Conservation (phyloP, 2,797 vertebrate genomes). For the Rhyacichthys aspro region DNA sequence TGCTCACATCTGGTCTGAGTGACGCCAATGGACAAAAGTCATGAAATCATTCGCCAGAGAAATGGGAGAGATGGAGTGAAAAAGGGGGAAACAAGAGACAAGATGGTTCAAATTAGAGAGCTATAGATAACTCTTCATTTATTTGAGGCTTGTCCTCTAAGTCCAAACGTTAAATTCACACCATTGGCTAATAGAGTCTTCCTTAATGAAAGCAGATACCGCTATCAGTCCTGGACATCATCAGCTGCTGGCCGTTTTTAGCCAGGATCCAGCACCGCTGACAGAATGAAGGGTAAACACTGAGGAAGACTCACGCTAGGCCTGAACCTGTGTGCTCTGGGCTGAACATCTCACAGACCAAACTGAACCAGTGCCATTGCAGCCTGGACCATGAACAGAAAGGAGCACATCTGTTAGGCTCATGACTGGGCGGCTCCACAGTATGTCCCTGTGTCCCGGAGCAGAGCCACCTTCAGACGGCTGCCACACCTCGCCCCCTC, state of each 20-base stretch:
- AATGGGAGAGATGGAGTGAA: conserved; percentile 38
- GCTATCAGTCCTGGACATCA: conserved; percentile 73
- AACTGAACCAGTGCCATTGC: conserved; percentile 68
- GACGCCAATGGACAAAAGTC: conserved; percentile 74
- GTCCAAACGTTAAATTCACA: conserved; percentile 78
- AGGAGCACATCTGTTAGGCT: conserved; percentile 75
- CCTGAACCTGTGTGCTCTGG: conserved; percentile 53
- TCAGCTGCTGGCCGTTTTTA: conserved; percentile 69
- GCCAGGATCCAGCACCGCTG: conserved; percentile 63
- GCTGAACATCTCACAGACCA: conserved; percentile 58
- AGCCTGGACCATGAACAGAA: conserved; percentile 69
- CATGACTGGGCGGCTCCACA: conserved; percentile 58
- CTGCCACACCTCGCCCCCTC: conserved; percentile 46
- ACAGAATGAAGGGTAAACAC: conserved; percentile 72
- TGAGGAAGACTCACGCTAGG: conserved; percentile 65
- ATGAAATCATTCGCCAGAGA: conserved; percentile 80
- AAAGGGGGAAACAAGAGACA: conserved; percentile 52
- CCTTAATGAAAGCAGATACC: conserved; percentile 74
- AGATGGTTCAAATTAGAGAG: conserved; percentile 80
- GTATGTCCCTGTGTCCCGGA: conserved; percentile 40
- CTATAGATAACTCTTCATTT: conserved; percentile 80
- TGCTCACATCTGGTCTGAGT: too few species aligned
- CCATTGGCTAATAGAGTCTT: conserved; percentile 66
- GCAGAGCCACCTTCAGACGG: conserved; percentile 52
- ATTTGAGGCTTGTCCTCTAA: conserved; percentile 62